These are phyloP conservation scores for Philaenus spumarius DNA, from an alignment of 1,140 invertebrate species.

Conservation along the genomic window DNA sequence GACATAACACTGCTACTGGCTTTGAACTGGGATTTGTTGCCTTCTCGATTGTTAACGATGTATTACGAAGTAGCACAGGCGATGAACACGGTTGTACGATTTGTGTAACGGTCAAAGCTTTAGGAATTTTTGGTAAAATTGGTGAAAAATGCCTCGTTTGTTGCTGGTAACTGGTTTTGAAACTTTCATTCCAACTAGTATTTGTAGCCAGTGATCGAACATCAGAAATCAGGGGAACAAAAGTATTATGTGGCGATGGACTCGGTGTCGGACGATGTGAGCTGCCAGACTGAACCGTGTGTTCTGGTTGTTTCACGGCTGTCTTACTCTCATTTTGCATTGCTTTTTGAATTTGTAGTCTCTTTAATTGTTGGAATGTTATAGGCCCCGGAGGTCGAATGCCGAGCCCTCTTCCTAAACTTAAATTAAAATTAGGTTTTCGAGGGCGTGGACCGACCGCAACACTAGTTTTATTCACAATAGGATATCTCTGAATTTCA, in stretches of 20 bases:
- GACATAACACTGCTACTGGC: not conserved
- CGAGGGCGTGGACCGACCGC: no score
- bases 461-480: no score
- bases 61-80: not conserved
- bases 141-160: slow-evolving; percentile 8
- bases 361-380: not conserved
- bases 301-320: no score
- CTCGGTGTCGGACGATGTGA: no score
- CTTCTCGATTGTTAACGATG: slow-evolving; percentile 16
- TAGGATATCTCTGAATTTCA: no score
- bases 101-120: slow-evolving; percentile 21
- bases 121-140: slow-evolving; percentile 25
- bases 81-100: slow-evolving; percentile 8
- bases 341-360: not conserved
- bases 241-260: slow-evolving; percentile 17
- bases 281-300: no score
- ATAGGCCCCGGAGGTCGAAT: not conserved
- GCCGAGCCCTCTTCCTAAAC: not conserved
- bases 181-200: slow-evolving; percentile 27
- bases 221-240: slow-evolving; percentile 44
- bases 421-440: no score
- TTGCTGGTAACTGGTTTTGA: not conserved
- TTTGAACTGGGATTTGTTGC: slow-evolving; percentile 1
- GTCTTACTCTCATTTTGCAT: no score
- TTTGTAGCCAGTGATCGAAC: slow-evolving; percentile 38